Evolutionary conservation across 2,888 invertebrate genomes (phyloP).

Genomic region (Antitype chi): DNA sequence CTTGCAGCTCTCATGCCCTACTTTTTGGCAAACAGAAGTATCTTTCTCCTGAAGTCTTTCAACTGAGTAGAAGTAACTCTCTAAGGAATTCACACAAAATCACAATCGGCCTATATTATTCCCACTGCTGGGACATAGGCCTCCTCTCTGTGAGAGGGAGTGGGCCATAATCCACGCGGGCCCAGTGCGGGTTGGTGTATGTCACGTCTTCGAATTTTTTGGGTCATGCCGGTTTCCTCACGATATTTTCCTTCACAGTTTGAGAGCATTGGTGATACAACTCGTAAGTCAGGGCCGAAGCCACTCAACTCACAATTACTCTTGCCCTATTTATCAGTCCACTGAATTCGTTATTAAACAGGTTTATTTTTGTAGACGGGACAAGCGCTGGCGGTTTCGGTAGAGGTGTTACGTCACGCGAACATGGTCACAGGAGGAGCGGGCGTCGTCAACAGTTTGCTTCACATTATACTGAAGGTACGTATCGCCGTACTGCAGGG

Average conservation of each 20-base stretch:
- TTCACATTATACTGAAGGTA: conserved; percentile 85
- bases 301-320: not conserved
- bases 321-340: not conserved
- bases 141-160: too few species aligned
- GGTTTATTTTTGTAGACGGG: conserved; percentile 76
- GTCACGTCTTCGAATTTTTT: too few species aligned
- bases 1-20: too few species aligned
- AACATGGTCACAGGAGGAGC: conserved; percentile 86
- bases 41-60: not conserved
- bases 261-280: too few species aligned
- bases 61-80: not conserved
- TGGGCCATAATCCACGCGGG: too few species aligned
- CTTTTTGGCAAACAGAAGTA: not conserved
- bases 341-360: not conserved
- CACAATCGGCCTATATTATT: too few species aligned
- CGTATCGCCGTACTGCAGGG: not conserved
- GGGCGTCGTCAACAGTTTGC: conserved; percentile 85
- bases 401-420: conserved; percentile 85
- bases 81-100: too few species aligned
- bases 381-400: conserved; percentile 82
- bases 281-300: too few species aligned
- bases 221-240: too few species aligned
- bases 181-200: too few species aligned
- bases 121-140: too few species aligned
- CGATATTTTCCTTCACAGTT: too few species aligned